phyloP scores from a whole-genome alignment of 2,888 invertebrate genomes.

The Scaptomyza tumidula region DNA sequence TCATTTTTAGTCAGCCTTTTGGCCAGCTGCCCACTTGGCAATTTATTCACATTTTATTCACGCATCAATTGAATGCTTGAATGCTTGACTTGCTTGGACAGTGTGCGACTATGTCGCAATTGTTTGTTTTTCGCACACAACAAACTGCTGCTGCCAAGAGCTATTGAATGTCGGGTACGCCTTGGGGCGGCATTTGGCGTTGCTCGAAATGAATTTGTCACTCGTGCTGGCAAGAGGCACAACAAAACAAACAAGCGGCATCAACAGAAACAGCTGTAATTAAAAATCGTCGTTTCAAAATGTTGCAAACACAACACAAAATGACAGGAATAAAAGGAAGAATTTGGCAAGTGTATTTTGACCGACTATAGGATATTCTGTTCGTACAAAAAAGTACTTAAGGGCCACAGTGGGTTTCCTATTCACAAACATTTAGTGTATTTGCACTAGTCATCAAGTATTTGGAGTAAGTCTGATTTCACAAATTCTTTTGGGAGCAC shows the following conservation, averaged over 20 bases:
- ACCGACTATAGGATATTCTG: neutral
- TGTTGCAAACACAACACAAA: constrained; percentile 27
- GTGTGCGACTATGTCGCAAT: constrained; percentile 24
- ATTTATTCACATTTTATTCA: constrained; percentile 61
- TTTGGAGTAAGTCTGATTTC: no score
- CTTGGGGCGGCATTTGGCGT: constrained; percentile 38
- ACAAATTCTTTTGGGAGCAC: neutral
- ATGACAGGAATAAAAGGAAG: neutral
- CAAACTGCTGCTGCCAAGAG: constrained; percentile 11
- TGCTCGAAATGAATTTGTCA: constrained; percentile 73
- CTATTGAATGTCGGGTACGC: constrained; percentile 39
- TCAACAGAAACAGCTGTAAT: constrained; percentile 61
- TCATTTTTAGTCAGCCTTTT: constrained; percentile 18
- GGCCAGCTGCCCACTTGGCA: constrained; percentile 53
- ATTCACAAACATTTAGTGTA: no score
- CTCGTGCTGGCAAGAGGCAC: constrained; percentile 11
- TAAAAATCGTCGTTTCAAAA: constrained; percentile 59
- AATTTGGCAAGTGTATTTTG: neutral
- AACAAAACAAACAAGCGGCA: constrained; percentile 17
- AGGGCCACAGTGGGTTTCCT: no score
- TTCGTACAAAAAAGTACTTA: no score
- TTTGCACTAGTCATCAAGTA: no score
- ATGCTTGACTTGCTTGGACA: constrained; percentile 17
- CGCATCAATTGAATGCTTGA: constrained; percentile 43
- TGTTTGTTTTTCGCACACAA: constrained; percentile 19